Evolutionary conservation across 2,797 vertebrate species (phyloP).

Genomic region (Botia almorhae): DNA sequence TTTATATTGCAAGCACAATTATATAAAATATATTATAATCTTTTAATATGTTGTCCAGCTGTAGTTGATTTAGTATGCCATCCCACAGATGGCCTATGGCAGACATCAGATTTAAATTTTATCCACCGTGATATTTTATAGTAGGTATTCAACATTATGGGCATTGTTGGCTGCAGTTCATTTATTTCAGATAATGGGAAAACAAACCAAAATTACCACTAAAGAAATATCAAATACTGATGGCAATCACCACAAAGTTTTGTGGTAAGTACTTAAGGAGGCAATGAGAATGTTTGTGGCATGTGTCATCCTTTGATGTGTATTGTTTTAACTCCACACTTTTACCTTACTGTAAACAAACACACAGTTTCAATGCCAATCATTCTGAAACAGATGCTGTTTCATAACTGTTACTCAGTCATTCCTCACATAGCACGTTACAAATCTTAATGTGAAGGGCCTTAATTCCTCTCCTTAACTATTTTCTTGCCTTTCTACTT

Average conservation of each 20-base stretch:
- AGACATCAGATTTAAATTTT: no score
- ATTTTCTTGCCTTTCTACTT: not conserved
- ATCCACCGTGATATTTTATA: no score
- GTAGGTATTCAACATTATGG: not conserved
- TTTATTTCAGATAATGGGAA: not conserved
- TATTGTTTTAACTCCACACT: not conserved
- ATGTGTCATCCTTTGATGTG: constrained; percentile 2
- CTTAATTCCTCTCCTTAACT: constrained; percentile 20
- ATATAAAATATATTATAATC: not conserved
- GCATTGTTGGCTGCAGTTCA: not conserved
- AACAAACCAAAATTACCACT: not conserved
- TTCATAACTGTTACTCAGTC: constrained; percentile 48
- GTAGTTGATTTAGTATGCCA: no score
- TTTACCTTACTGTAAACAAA: constrained; percentile 1
- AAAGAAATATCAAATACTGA: not conserved
- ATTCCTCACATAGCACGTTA: constrained; percentile 59
- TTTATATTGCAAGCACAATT: not conserved
- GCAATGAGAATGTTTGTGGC: not conserved
- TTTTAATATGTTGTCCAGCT: no score
- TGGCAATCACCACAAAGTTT: not conserved
- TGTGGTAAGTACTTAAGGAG: not conserved
- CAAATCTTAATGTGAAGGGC: constrained; percentile 37
- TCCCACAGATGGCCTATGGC: no score
- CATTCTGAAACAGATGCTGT: constrained; percentile 24
- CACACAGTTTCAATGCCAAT: constrained; percentile 28